phyloP scores from a whole-genome alignment of 2,888 invertebrate species.

The Scaptomyza parva region DNA sequence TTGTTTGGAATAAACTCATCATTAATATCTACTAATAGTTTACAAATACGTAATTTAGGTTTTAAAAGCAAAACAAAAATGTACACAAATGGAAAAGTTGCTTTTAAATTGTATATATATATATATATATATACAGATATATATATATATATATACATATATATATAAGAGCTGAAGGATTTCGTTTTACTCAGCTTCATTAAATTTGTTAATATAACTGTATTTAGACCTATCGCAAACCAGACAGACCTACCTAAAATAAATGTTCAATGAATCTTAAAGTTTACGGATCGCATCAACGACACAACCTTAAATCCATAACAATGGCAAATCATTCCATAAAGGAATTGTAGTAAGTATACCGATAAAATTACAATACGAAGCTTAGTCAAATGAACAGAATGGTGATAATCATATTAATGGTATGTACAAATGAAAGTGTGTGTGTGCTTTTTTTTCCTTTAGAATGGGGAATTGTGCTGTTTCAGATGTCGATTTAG shows the following conservation, averaged over 20 bases:
- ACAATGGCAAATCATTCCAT: background rate
- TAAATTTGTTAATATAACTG: conserved; percentile 13
- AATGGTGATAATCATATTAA: background rate
- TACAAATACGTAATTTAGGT: conserved; percentile 27
- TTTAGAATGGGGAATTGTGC: conserved; percentile 54
- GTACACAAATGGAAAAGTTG: conserved; percentile 29
- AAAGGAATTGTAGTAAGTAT: background rate
- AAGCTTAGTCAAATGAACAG: background rate
- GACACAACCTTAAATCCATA: background rate
- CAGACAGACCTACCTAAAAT: conserved; percentile 14
- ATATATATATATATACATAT: no score
- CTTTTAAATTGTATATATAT: conserved; percentile 33
- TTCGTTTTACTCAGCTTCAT: conserved; percentile 4
- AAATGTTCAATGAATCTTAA: conserved; percentile 21
- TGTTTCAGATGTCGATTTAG: conserved; percentile 75
- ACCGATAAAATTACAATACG: background rate
- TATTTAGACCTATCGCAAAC: conserved; percentile 15
- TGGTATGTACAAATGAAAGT: background rate
- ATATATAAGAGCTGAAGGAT: conserved; percentile 11
- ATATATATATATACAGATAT: no score
- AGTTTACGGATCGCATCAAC: background rate
- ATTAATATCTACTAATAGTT: conserved; percentile 34
- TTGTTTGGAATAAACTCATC: conserved; percentile 43
- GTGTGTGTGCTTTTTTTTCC: background rate
- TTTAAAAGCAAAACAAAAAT: conserved; percentile 54